Base-by-base conservation (phyloP, 2,888 invertebrate genomes). In the Schrankia costaestrigalis region DNA sequence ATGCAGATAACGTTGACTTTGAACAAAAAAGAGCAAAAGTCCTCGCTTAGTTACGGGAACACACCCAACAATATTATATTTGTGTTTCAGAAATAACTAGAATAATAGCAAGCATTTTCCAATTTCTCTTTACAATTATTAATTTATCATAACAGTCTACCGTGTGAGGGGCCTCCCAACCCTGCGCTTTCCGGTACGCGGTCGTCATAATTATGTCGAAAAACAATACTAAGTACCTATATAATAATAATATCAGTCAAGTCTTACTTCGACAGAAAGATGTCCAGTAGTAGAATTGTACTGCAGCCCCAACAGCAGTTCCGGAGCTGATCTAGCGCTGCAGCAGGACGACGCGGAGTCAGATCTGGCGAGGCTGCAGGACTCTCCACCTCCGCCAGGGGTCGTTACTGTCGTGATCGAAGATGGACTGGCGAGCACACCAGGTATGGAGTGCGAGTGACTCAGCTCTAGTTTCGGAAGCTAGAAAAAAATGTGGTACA, bases 271-370 rank as follows among this genome's bases (percentile, higher is more conserved):
- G 7, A 96, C 95, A 31, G 95, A 94, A n/a, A 98, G 90, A 60
- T 97, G 91, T 13, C 98, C 98, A 1, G 98, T 98, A 18, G 94
- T 96, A 13, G 97, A 95, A 71, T 96, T 98, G 71, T 98, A 98
- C 58, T 96, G 94, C 52, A 98, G 89, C 0, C 97, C 97, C 12
- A 98, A 89, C 35, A 98, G 90, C 78, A 98, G 95, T 25, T 97
- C 97, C 28, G 97, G 95, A 12, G 97, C 97, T 6, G 96, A 96
- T 51, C 95, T 92, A 60, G 94, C 92, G 53, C 97, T 97, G 79
- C 96, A 97, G 56, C 96, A 96, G 0, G 97, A 97, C 15, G 97
- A 97, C 3, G 97, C 96, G 54, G 96, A 96, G 80, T 98, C 97
- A 46, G 97, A 97, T 36, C 97, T 90, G 10, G 97, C 95, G 63